phyloP scores from a whole-genome alignment of 2,888 invertebrate species.

The Cryptus viduatorius region DNA sequence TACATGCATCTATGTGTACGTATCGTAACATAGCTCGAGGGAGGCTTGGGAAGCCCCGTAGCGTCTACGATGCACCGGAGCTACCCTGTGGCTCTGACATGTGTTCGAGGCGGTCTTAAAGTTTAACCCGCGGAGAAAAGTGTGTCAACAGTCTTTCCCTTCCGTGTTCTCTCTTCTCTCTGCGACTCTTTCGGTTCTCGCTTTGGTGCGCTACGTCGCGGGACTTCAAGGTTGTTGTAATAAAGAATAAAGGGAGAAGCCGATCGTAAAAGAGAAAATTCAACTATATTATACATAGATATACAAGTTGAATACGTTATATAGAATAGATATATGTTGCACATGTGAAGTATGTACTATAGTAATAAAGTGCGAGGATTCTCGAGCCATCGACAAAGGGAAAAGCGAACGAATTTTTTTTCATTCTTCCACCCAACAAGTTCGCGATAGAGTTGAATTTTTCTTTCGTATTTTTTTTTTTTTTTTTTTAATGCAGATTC shows the following conservation, averaged over 20 bases:
- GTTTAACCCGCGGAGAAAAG: slow-evolving; percentile 65
- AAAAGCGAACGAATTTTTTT: slow-evolving; percentile 21
- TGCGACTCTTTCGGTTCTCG: not conserved
- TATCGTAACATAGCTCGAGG: slow-evolving; percentile 46
- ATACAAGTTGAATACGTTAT: slow-evolving; percentile 5
- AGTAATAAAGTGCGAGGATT: slow-evolving; percentile 29
- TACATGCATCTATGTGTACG: slow-evolving; percentile 15
- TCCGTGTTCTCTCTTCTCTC: slow-evolving; percentile 29
- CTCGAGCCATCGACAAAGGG: slow-evolving; percentile 12
- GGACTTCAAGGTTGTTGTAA: slow-evolving; percentile 53
- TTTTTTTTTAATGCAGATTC: not conserved
- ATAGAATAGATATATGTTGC: slow-evolving; percentile 20
- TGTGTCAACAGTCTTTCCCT: slow-evolving; percentile 65
- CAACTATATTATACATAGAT: slow-evolving; percentile 9
- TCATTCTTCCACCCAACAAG: not conserved
- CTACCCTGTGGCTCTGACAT: slow-evolving; percentile 37
- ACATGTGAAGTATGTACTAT: slow-evolving; percentile 16
- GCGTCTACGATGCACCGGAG: slow-evolving; percentile 51
- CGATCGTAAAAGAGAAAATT: slow-evolving; percentile 41
- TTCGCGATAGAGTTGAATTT: slow-evolving; percentile 3
- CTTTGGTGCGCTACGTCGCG: slow-evolving; percentile 8
- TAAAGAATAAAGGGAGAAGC: slow-evolving; percentile 32
- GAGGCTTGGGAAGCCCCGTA: slow-evolving; percentile 63
- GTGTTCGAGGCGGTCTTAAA: slow-evolving; percentile 64
- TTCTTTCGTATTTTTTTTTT: not conserved